phyloP scores from a whole-genome alignment of 2,888 invertebrate genomes.

The Volucella bombylans region DNA sequence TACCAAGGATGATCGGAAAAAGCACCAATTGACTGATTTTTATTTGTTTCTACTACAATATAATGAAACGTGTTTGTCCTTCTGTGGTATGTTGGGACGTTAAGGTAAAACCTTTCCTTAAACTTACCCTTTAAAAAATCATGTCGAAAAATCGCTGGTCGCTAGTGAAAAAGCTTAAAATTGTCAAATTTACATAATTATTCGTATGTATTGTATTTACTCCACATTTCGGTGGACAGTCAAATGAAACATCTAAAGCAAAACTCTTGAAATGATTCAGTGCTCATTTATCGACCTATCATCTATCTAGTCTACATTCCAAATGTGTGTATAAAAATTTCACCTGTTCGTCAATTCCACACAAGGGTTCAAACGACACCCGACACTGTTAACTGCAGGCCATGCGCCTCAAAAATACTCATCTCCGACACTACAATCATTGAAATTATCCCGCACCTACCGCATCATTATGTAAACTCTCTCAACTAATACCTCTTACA shows the following conservation, averaged over 20 bases:
- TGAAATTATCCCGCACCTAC: constrained; percentile 69
- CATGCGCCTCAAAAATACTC: constrained; percentile 53
- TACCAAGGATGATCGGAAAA: too few relatives aligned
- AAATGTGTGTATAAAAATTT: neutral
- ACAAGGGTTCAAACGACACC: constrained; percentile 57
- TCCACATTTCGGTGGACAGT: too few relatives aligned
- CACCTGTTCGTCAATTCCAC: constrained; percentile 49
- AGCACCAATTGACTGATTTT: too few relatives aligned
- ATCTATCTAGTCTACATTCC: neutral
- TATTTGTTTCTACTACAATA: too few relatives aligned
- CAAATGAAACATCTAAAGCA: neutral
- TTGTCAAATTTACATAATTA: too few relatives aligned
- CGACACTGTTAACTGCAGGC: constrained; percentile 28
- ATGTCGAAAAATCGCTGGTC: too few relatives aligned
- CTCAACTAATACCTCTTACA: constrained; percentile 29
- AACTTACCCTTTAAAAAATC: too few relatives aligned
- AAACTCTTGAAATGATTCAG: constrained; percentile 14
- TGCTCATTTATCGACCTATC: neutral
- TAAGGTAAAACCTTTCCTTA: too few relatives aligned
- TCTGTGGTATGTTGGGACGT: too few relatives aligned
- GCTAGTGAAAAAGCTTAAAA: too few relatives aligned
- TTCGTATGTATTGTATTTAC: too few relatives aligned
- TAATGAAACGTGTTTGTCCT: too few relatives aligned
- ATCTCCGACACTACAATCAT: constrained; percentile 44
- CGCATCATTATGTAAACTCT: constrained; percentile 60